Base-by-base conservation (phyloP, 2,797 vertebrate genomes). In the Sphenodon punctatus region DNA sequence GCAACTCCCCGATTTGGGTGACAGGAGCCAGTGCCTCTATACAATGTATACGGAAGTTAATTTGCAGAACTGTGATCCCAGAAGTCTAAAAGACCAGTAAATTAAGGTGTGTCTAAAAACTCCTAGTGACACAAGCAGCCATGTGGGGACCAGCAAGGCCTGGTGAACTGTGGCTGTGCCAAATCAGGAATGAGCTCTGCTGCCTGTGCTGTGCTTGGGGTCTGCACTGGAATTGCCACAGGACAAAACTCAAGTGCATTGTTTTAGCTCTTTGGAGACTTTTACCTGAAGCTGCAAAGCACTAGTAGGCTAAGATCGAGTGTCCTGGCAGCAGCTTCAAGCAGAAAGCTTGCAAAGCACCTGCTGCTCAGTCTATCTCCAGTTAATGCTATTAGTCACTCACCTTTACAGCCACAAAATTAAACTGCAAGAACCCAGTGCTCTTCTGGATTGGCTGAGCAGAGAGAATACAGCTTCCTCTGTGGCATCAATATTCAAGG, bases 401-500 rank as follows among this genome's bases (percentile, higher is more conserved):
- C 65, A 49, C 51, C 65, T 25, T 61, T 38, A 36, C 32, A 60
- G 27, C 61, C 38, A 22, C 41, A 23, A 63, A 30, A 45, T 73
- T 67, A 32, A 61, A 42, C 41, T 39, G 27, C 61, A 39, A 67
- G 46, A 23, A 78, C 25, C 42, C 23, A 27, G 42, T 67, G 56
- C n/a, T 39, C 27, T 41, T 45, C 69, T 34, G 22, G 63, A 67
- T 48, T 60, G 27, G 48, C 36, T 83, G 46, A n/a, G 22, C 36
- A 27, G 36, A 56, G 43, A 56, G 48, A 81, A 49, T 3, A 27
- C 43, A 56, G 38, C 41, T 56, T 74, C 22, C 39, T 39, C 25
- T 42, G 39, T 30, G 53, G 66, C 59, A 68, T 65, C 69, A 78
- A 55, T 74, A 75, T 82, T 78, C 60, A 75, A 66, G 53, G 66